Conservation (phyloP, 2,113 vertebrate genomes). For the Hippocampus mohnikei region DNA sequence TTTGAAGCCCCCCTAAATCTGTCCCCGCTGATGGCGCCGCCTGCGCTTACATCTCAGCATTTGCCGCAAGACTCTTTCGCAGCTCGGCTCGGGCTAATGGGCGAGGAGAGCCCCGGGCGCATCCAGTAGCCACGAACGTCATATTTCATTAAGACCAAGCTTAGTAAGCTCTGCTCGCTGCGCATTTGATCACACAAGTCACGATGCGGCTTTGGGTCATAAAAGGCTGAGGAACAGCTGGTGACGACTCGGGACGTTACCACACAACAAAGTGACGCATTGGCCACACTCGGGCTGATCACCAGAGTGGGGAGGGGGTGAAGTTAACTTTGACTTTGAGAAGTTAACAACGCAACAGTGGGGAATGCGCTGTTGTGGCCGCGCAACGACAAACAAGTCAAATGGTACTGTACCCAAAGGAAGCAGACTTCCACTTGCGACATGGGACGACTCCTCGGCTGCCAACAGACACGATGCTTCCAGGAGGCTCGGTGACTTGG, state of each 20-base stretch:
- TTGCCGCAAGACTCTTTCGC: constrained; percentile 21
- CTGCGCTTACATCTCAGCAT: constrained; percentile 20
- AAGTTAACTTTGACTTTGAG: constrained; percentile 18
- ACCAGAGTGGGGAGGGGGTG: constrained; percentile 11
- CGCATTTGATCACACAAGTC: constrained; percentile 25
- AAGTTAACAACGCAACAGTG: constrained; percentile 16
- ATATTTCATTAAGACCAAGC: constrained; percentile 39
- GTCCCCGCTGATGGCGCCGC: constrained; percentile 32
- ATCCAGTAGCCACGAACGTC: constrained; percentile 21
- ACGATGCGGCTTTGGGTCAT: constrained; percentile 28
- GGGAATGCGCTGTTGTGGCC: neutral
- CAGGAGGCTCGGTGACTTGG: constrained; percentile 43
- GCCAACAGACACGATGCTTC: constrained; percentile 44
- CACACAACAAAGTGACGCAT: constrained; percentile 16
- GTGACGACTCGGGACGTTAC: constrained; percentile 15
- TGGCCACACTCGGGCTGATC: constrained; percentile 27
- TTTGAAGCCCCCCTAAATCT: constrained; percentile 53
- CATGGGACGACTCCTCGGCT: constrained; percentile 60
- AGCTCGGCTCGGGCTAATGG: constrained; percentile 38
- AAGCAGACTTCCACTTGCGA: constrained; percentile 71
- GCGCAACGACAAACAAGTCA: constrained; percentile 8
- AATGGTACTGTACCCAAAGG: constrained; percentile 70
- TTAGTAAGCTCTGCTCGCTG: constrained; percentile 37
- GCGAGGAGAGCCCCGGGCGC: constrained; percentile 17
- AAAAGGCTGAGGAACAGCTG: constrained; percentile 38